Base-by-base conservation (phyloP, 2,797 vertebrate genomes). In the Chaenodraco wilsoni region DNA sequence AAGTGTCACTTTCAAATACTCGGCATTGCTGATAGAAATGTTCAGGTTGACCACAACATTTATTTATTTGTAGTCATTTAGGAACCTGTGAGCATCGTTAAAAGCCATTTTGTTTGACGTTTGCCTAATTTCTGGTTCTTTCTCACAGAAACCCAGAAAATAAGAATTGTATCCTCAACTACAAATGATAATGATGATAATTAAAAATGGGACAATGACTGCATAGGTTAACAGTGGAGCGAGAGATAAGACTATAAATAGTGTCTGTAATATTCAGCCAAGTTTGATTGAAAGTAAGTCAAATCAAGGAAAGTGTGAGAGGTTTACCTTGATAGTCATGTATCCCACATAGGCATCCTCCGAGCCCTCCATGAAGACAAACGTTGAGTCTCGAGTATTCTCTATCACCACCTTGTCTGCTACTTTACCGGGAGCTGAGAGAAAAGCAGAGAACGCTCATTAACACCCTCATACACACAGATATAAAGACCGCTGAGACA, bases 281-380 rank as follows among this genome's bases (percentile, higher is more conserved):
- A 5, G 44, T 10, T 17, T 15, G 19, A 49, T 68, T 43, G 11
- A 49, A 66, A 66, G 41, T 8, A 10, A 0, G 19, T 16, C 5
- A 55, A 51, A 19, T 4, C 3, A 19, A n/a, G 10, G 17, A 9
- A 55, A 66, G 27, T 3, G 1, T 1, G 31, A 27, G 2, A 11
- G 43, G 15, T 65, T 85, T 94, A 99, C 98, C 96, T 97, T 96
- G 91, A 99, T 99, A 87, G 98, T 99, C 97, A 99, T 99, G 89
- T 98, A 99, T 83, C 98, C 98, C 86, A 99, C 98, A 81, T 98
- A 99, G 64, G 98, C 98, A 86, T 99, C 98, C 91, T 99, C 98
- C 59, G 98, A 99, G 73, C 98, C 98, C 87, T 99, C 98, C 98
- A 99, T 99, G 94, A 99, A 99, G 88, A 99, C 98, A 65, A 99